Conservation (phyloP, 2,113 vertebrate species). For the Anarhynchus alexandrinus region DNA sequence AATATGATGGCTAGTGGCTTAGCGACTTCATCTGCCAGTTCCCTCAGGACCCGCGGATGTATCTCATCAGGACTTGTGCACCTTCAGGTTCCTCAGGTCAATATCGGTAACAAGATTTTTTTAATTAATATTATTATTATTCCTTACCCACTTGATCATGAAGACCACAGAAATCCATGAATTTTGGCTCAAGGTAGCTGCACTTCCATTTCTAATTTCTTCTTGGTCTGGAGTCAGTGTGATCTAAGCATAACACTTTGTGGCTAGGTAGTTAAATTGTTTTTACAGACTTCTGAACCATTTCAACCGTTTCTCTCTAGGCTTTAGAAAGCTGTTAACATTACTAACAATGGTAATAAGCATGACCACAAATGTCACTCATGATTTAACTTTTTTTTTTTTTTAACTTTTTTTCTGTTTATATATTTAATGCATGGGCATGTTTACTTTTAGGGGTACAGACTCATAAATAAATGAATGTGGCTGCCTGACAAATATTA, state of each 20-base stretch:
- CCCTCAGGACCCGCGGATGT: too few species aligned
- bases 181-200: neutral
- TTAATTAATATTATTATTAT: neutral
- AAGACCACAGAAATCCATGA: neutral
- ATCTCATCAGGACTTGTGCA: too few species aligned
- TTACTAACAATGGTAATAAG: neutral
- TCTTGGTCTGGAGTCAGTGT: neutral
- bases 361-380: neutral
- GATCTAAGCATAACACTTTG: neutral
- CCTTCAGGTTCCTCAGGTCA: too few species aligned
- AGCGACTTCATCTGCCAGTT: too few species aligned
- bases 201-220: neutral
- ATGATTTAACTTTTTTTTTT: neutral
- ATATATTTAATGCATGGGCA: fast-evolving
- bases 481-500: neutral
- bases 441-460: neutral
- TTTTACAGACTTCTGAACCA: neutral
- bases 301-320: neutral
- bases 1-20: too few species aligned
- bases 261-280: neutral
- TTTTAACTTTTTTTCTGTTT: neutral
- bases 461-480: neutral
- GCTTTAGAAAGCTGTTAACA: neutral
- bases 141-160: neutral
- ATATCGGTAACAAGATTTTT: neutral